Base-by-base conservation (phyloP, 2,797 vertebrate genomes). In the Merluccius polli region DNA sequence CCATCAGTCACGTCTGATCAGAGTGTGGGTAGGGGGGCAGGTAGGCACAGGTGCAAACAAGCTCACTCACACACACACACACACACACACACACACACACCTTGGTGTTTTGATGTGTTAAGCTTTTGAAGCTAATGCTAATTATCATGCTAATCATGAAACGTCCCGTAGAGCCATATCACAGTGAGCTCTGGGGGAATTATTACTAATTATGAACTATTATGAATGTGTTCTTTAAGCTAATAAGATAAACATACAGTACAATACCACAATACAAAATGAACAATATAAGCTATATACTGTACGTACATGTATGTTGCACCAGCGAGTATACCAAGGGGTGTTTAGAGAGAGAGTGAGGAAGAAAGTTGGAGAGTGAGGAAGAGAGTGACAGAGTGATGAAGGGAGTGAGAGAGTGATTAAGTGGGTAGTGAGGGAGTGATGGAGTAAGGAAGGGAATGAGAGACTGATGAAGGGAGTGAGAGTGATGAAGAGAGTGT, bases 1-100 rank as follows among this genome's bases (percentile, higher is more conserved):
- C 95, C 95, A 98, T 98, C 96, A 97, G 97, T 98, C 96, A 97
- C 93, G 95, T 97, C 95, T 97, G 96, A 97, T 97, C 96, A 97
- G 95, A 95, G 84, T 9, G 65, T 77, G 80, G 48, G 44, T 82
- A 78, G 76, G 85, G 82, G 75, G 36, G 48, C 1, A 35, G 71
- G 88, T 89, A 91, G 87, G 88, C 92, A 89, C 81, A 89, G 92
- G 92, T 91, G 86, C 89, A 83, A 82, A 80, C 85, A 82, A 82
- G 77, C 78, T 11, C 75, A 83, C 78, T 1, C 52, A n/a, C 52
- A 59, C 5, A 59, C 21, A 8, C 21, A 59, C 21, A 59, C 52
- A 59, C 52, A 59, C 52, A 59, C 52, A 59, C 52, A 59, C 52
- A 59, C 48, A 59, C 48, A 59, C 48, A n/a, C 48, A 52, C 59